Base-by-base conservation (phyloP, 2,888 invertebrate genomes). In the Drosophila ustulata region DNA sequence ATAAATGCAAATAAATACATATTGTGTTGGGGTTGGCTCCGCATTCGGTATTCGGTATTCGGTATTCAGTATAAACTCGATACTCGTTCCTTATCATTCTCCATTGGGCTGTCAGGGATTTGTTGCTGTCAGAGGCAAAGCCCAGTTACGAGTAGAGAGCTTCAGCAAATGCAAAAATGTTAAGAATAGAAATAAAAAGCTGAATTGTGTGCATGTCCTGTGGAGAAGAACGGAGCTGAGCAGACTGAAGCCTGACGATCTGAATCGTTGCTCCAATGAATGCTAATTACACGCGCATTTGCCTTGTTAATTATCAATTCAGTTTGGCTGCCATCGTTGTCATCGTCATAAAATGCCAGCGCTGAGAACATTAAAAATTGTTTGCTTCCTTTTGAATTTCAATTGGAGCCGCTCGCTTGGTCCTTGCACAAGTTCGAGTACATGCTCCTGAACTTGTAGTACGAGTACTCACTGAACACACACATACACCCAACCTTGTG, bases 251-350 rank as follows among this genome's bases (percentile, higher is more conserved):
- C 11, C 34, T 57, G 46, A 57, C 56, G 56, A 39, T 49, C 57
- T 58, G 59, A 62, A 47, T 72, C 59, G 51, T 59, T 64, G 75
- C 78, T 76, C 73, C 81, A 74, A 84, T 87, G 89, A 87, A 90
- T 89, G 83, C 82, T 89, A 89, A 89, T 89, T 82, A 89, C 79
- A 78, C 77, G 80, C 86, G 73, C 89, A 89, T 90, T 89, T 83
- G 76, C 85, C 85, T 80, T 89, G 90, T 85, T 90, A 89, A 90
- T 89, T 90, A 89, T 89, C 89, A 89, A 89, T 89, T 88, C 90
- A 86, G 80, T 87, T 82, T 78, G 66, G 58, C 57, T 68, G 77
- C 71, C 66, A 61, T 50, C 71, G 74, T 74, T 68, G 85, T 69
- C 85, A 59, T 71, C 71, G 70, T 66, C 88, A 88, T 89, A 85